Base-by-base conservation (phyloP, 2,113 vertebrate species). In the Aplodontia rufa region DNA sequence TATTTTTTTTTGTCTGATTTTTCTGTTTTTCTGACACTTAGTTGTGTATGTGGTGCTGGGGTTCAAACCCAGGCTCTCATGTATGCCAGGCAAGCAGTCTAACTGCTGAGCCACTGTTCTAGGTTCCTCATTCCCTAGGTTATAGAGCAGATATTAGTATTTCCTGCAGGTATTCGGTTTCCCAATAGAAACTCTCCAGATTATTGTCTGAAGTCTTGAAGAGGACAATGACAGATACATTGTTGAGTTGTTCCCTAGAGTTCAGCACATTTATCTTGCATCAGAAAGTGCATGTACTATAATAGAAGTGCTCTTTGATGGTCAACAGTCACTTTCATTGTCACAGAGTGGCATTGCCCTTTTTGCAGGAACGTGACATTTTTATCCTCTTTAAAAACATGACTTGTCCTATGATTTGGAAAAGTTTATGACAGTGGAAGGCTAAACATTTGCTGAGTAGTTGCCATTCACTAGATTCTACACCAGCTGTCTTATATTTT, bases 271-370 rank as follows among this genome's bases (percentile, higher is more conserved):
- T 30, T 62, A 55, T 7, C 35, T 40, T 55, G 32, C 32, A 11
- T 84, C 11, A 60, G 19, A n/a, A 45, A 13, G 6, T 47, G 19
- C 37, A n/a, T 28, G 32, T 26, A 22, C 37, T 51, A 7, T 32
- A 40, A 40, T 35, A 20, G 4, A 26, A 49, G 42, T 26, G 8
- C 10, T 40, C 24, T 66, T 20, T 87, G 42, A 13, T 60, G 35
- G 12, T 47, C 7, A 20, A 20, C 28, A 40, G 24, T 55, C 6
- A 60, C 20, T 53, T 6, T 24, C 42, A 40, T 45, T 42, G 12
- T 35, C 55, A 40, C 7, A 0, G 8, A 14, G 9, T 5, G 5
- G 9, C 17, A 3, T 0, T 79, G n/a, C 40, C 16, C 30, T 75
- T 32, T 24, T 8, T 16, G 26, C 5, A 42, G 76, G 35, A n/a